A percentile compares a stretch with the other conserved stretches of the same genome.
These are phyloP conservation scores for Hyppa rectilinea DNA, from an alignment of 2,888 invertebrate genomes.

Conservation along the genomic window DNA sequence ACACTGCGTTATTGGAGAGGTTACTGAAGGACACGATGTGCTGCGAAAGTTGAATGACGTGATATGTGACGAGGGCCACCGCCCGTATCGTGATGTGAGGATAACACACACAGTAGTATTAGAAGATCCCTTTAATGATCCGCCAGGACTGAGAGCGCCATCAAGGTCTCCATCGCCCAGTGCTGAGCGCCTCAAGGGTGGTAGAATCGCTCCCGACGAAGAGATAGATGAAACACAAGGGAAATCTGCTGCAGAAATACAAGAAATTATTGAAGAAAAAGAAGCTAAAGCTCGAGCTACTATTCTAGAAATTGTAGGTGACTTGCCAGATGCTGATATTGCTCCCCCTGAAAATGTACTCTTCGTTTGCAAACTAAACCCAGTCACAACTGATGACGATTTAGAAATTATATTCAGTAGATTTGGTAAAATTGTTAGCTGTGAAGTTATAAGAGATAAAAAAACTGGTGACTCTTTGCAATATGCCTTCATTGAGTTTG, in stretches of 20 bases:
- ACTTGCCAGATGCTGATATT: constrained; percentile 98
- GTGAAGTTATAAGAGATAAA: constrained; percentile 98
- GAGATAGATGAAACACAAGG: constrained; percentile 97
- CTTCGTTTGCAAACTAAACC: constrained; percentile 99
- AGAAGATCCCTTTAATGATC: constrained; percentile 99
- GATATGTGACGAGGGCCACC: constrained; percentile 96
- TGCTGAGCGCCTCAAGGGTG: constrained; percentile 94
- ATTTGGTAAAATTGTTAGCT: constrained; percentile 97
- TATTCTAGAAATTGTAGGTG: constrained; percentile 99
- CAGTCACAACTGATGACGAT: constrained; percentile 99
- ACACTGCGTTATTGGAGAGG: constrained; percentile 99
- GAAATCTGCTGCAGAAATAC: constrained; percentile 95
- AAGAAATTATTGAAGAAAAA: constrained; percentile 96
- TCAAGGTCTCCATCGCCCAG: constrained; percentile 97
- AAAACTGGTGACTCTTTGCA: constrained; percentile 98
- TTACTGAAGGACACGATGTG: constrained; percentile 97
- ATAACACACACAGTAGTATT: constrained; percentile 99
- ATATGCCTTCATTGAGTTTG: constrained; percentile 99
- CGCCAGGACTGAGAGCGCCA: constrained; percentile 94
- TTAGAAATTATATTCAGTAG: constrained; percentile 99
- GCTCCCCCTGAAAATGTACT: constrained; percentile 99
- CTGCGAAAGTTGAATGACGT: constrained; percentile 97
- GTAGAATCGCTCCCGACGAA: constrained; percentile 98
- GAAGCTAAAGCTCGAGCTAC: constrained; percentile 99
- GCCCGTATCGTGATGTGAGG: constrained; percentile 98